Evolutionary conservation across 2,797 vertebrate species (phyloP).

Genomic region (Gila robusta): DNA sequence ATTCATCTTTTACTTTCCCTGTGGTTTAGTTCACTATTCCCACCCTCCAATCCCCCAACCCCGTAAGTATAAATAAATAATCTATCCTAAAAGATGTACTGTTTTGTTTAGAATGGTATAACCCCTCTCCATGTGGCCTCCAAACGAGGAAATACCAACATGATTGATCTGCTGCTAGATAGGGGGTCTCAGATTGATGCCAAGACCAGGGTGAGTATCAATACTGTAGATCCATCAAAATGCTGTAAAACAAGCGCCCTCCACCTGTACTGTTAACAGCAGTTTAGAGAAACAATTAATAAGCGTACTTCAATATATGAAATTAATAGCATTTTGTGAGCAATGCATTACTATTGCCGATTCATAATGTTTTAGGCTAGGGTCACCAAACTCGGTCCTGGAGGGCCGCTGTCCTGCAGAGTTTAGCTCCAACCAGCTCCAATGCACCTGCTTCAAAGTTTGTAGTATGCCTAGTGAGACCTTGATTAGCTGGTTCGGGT

Average conservation of each 20-base stretch:
- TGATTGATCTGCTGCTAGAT: conserved; percentile 95
- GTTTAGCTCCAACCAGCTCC: too few relatives aligned
- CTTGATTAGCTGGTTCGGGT: too few relatives aligned
- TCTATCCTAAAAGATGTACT: conserved; percentile 20
- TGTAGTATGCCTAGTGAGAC: too few relatives aligned
- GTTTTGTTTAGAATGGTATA: conserved; percentile 88
- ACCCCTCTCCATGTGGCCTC: conserved; percentile 97
- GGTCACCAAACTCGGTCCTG: too few relatives aligned
- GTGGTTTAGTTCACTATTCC: not conserved
- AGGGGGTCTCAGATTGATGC: conserved; percentile 93
- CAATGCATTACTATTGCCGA: not conserved
- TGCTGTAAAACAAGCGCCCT: not conserved
- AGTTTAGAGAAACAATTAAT: not conserved
- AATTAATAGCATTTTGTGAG: not conserved
- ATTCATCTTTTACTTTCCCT: not conserved
- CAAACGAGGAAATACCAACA: conserved; percentile 97
- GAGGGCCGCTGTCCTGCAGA: too few relatives aligned
- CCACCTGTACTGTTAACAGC: not conserved
- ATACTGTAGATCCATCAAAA: not conserved
- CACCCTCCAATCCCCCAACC: too few relatives aligned
- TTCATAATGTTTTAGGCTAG: not conserved
- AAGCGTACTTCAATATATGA: not conserved
- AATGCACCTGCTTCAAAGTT: too few relatives aligned
- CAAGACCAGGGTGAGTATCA: conserved; percentile 91
- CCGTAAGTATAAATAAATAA: not conserved